A percentile compares a stretch with the other conserved stretches of the same genome.
Conservation (phyloP, 2,888 invertebrate genomes). For the Teinopalpus imperialis region DNA sequence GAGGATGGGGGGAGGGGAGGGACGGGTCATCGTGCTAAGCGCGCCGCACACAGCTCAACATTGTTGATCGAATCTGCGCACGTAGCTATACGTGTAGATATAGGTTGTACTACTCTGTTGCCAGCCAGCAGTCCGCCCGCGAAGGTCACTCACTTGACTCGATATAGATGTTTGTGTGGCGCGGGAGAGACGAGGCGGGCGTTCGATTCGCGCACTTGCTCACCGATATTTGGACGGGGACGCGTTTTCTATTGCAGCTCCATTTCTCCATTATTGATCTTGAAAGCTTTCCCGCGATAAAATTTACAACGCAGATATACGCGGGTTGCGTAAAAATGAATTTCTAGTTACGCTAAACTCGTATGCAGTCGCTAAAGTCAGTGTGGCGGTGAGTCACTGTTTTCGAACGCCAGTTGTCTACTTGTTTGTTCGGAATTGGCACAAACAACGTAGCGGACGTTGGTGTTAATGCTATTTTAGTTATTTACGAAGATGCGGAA, state of each 20-base stretch:
- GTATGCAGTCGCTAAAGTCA: neutral
- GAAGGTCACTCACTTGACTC: slow-evolving; percentile 65
- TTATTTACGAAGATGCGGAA: slow-evolving; percentile 10
- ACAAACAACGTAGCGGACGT: slow-evolving; percentile 8
- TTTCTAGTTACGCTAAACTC: neutral
- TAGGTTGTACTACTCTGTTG: slow-evolving; percentile 64
- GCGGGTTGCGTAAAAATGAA: neutral
- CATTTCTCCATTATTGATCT: neutral
- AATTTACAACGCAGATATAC: neutral
- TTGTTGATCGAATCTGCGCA: slow-evolving; percentile 47
- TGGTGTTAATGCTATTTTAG: slow-evolving; percentile 7
- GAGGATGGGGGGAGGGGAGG: slow-evolving; percentile 36
- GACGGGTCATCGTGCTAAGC: slow-evolving; percentile 73
- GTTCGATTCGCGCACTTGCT: neutral
- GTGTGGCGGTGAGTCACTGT: slow-evolving; percentile 1
- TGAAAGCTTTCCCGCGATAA: slow-evolving; percentile 2
- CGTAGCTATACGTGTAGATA: slow-evolving; percentile 44
- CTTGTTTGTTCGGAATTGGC: slow-evolving; percentile 8
- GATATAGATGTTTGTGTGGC: slow-evolving; percentile 36
- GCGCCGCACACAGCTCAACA: slow-evolving; percentile 12
- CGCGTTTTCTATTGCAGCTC: slow-evolving; percentile 7
- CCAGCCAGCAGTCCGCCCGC: slow-evolving; percentile 62
- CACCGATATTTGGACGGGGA: neutral
- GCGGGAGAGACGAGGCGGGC: neutral
- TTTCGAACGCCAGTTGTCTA: neutral